Evolutionary conservation across 1,140 invertebrate species (phyloP).

Genomic region (Penaeus japonicus): DNA sequence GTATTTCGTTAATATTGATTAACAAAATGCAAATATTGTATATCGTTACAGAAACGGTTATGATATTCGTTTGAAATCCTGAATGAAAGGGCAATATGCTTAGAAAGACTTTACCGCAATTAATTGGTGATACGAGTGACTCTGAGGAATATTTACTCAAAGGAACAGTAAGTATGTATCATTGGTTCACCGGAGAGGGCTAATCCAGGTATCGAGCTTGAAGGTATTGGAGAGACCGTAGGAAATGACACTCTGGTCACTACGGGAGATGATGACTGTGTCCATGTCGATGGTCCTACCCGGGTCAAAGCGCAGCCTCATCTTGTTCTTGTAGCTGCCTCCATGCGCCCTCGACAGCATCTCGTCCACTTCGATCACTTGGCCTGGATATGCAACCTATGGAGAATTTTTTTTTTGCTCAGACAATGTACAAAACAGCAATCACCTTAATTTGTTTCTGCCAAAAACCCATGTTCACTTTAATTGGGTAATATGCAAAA

Average conservation of each 20-base stretch:
- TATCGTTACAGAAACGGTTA: too few species aligned
- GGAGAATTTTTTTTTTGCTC: too few species aligned
- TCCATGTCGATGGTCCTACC: constrained; percentile 26
- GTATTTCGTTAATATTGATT: too few species aligned
- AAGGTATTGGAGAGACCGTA: constrained; percentile 45
- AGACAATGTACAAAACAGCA: too few species aligned
- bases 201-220: constrained; percentile 35
- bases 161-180: neutral
- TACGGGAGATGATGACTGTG: constrained; percentile 33
- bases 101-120: too few species aligned
- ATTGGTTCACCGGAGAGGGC: constrained; percentile 24
- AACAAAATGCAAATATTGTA: too few species aligned
- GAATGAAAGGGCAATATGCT: too few species aligned
- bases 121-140: too few species aligned
- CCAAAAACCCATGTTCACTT: too few species aligned
- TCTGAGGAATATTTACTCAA: neutral
- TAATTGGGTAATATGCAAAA: too few species aligned
- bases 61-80: too few species aligned
- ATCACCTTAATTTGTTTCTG: too few species aligned
- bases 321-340: constrained; percentile 33
- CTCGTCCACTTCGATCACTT: constrained; percentile 36
- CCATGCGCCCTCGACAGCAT: neutral
- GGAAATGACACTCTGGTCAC: neutral
- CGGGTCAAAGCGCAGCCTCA: constrained; percentile 3
- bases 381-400: constrained; percentile 38